A percentile compares a stretch with the other conserved stretches of the same genome.
phyloP scores from a whole-genome alignment of 1,140 invertebrate species.

The Ceratosolen solmsi region DNA sequence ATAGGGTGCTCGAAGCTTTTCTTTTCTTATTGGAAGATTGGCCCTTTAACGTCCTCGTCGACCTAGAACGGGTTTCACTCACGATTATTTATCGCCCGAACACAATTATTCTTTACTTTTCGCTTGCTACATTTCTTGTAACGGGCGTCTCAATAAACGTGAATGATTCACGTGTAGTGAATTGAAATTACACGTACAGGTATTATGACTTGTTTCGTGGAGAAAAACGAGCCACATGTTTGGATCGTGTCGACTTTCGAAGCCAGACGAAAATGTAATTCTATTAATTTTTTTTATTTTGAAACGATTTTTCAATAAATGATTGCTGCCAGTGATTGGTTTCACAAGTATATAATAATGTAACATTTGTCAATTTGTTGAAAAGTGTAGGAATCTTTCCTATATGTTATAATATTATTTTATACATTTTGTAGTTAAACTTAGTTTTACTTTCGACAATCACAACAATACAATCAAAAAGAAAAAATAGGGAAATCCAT shows the following conservation, averaged over 20 bases:
- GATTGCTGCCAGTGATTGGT: no score
- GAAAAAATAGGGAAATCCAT: no score
- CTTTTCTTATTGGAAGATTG: background rate
- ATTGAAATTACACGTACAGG: background rate
- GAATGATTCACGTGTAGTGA: constrained; percentile 31
- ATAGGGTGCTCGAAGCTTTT: background rate
- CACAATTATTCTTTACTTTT: background rate
- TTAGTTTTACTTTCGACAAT: no score
- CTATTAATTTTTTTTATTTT: no score
- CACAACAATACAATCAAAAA: no score
- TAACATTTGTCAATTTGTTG: no score
- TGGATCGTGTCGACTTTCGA: background rate
- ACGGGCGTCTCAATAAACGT: background rate
- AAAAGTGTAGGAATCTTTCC: no score
- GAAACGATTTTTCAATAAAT: no score
- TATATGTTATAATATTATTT: no score
- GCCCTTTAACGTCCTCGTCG: background rate
- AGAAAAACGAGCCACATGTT: background rate
- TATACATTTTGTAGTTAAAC: no score
- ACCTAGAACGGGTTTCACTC: background rate
- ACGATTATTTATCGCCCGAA: background rate
- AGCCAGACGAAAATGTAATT: background rate
- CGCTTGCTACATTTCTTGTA: constrained; percentile 29
- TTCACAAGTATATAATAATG: no score
- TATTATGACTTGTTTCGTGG: background rate